Conservation (phyloP, 2,888 invertebrate species). For the Onchidella celtica region DNA sequence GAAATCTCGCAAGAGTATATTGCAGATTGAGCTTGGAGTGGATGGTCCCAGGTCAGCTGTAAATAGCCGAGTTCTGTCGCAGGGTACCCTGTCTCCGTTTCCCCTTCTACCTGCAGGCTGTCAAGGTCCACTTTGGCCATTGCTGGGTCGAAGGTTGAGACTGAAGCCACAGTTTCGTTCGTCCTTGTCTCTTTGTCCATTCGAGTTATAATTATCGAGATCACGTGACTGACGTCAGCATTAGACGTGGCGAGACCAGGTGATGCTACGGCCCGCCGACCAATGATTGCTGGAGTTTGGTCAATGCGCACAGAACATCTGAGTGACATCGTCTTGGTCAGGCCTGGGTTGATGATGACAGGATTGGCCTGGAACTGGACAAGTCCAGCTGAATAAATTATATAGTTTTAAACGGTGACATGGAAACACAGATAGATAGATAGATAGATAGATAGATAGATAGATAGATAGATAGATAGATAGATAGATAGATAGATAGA, state of each 20-base stretch:
- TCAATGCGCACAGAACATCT: too few species aligned
- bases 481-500: not conserved
- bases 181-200: not conserved
- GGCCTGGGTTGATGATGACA: conserved; percentile 2
- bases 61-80: conserved; percentile 23
- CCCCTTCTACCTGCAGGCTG: conserved; percentile 5
- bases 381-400: too few species aligned
- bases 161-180: not conserved
- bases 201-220: conserved; percentile 18
- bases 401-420: too few species aligned
- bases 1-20: conserved; percentile 14
- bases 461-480: too few species aligned
- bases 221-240: conserved; percentile 4
- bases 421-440: too few species aligned
- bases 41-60: conserved; percentile 12
- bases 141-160: conserved; percentile 12
- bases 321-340: not conserved
- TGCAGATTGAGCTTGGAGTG: not conserved
- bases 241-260: too few species aligned
- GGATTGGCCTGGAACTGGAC: too few species aligned
- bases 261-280: too few species aligned
- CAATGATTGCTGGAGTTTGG: too few species aligned
- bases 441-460: not conserved
- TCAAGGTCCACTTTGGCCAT: not conserved
- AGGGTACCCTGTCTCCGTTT: not conserved